These are phyloP conservation scores for Oreohelix idahoensis DNA, from an alignment of 1,140 invertebrate genomes.

Conservation along the genomic window DNA sequence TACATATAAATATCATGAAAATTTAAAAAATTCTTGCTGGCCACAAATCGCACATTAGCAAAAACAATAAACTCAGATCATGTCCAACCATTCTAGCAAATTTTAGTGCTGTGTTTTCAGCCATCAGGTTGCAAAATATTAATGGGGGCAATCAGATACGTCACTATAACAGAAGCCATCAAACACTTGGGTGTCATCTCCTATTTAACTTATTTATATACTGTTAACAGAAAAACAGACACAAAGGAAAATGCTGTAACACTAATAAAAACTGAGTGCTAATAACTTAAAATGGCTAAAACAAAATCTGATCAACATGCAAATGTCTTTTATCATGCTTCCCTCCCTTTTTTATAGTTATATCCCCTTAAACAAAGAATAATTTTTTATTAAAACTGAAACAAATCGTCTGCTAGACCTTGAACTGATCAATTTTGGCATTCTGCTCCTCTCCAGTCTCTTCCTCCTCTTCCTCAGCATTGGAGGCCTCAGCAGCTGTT, in stretches of 20 bases:
- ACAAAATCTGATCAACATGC: neutral
- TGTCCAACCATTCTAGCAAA: too few relatives aligned
- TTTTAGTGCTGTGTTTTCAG: too few relatives aligned
- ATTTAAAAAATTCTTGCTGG: too few relatives aligned
- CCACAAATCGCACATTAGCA: too few relatives aligned
- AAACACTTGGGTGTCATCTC: too few relatives aligned
- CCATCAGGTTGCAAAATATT: too few relatives aligned
- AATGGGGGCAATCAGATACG: too few relatives aligned
- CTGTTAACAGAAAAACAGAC: too few relatives aligned
- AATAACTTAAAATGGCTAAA: neutral
- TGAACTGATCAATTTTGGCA: neutral
- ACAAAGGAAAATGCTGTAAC: neutral
- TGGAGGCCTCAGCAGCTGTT: neutral
- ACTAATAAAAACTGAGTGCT: neutral
- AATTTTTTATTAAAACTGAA: neutral
- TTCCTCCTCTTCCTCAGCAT: neutral
- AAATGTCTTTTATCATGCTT: neutral
- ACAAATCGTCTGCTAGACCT: neutral
- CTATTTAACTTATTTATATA: too few relatives aligned
- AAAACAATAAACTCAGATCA: too few relatives aligned
- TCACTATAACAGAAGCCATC: too few relatives aligned
- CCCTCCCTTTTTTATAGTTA: neutral
- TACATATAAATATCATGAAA: too few relatives aligned
- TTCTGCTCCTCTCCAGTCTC: neutral
- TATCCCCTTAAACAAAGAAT: neutral